Percentiles rank a stretch among this genome's conserved stretches.
These are phyloP conservation scores for Crypturellus tataupa DNA, from an alignment of 2,797 vertebrate genomes.

Conservation along the genomic window DNA sequence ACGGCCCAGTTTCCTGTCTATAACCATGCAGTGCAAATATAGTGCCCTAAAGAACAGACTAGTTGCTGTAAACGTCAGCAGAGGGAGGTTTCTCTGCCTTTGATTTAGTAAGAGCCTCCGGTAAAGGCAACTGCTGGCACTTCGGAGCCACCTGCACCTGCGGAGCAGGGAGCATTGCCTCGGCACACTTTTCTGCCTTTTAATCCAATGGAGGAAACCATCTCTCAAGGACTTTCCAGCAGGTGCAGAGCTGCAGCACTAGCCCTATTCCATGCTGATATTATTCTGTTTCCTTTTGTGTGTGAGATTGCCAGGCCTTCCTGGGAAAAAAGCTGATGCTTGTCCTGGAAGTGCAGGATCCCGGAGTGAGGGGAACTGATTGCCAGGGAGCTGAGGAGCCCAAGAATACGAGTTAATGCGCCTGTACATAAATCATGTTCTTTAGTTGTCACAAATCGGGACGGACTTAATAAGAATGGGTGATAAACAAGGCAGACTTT, in stretches of 20 bases:
- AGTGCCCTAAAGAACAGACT: conserved; percentile 65
- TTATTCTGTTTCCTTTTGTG: neutral
- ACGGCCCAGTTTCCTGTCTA: conserved; percentile 85
- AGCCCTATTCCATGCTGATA: neutral
- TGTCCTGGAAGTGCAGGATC: neutral
- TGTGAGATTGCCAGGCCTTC: neutral
- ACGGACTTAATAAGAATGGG: neutral
- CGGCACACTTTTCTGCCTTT: conserved; percentile 47
- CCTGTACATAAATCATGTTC: neutral
- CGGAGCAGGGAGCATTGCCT: neutral
- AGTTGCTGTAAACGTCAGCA: conserved; percentile 73
- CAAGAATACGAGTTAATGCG: neutral
- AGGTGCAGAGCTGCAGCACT: neutral
- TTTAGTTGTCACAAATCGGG: neutral
- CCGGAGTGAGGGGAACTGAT: neutral
- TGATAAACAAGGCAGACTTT: neutral
- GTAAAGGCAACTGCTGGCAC: conserved; percentile 76
- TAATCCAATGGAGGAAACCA: conserved; percentile 20
- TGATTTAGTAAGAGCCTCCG: conserved; percentile 70
- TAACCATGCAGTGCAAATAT: conserved; percentile 78
- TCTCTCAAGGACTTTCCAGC: conserved; percentile 13
- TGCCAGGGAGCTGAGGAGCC: neutral
- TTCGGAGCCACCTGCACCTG: conserved; percentile 60
- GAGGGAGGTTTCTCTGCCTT: conserved; percentile 66
- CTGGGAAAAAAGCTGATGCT: neutral